Evolutionary conservation across 2,888 invertebrate genomes (phyloP), one percentile per base, ranked within the genome.

Genomic region (Erpobdella octoculata): DNA sequence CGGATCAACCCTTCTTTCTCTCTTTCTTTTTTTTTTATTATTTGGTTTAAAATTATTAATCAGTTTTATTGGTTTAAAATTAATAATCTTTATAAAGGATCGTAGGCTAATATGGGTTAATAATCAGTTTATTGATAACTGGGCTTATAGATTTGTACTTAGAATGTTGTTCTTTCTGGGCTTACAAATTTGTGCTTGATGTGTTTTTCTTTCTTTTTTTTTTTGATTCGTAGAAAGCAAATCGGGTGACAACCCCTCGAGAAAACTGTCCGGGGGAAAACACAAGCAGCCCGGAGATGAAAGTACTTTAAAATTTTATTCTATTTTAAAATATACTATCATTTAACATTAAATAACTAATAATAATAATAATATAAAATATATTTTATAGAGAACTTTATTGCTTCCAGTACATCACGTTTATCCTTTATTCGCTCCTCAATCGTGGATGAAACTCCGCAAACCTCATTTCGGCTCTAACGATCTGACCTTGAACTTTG

Each of bases 391-490:
- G 33, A 33, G 18, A 6, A 18, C 5, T 33, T 62, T 8, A 62
- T 62, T 41, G 18, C 46, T 28, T 18, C 48, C 69, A 69, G 69
- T 58, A 5, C 58, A 48, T 5, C 69, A 69, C 58, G 58, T 58
- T 21, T 69, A 69, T 48, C 69, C 69, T n/a, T 69, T 36, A 25
- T 69, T 69, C 58, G 48, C 53, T 6, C 15, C 31, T 18, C 46
- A 48, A n/a, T 69, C 69, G 15, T 69, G 69, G 69, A 69, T 69
- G 58, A 69, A 69, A 36, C 28, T 69, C 36, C 33, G 58, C 28
- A 69, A 69, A 36, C 48, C 53, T 5, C 69, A 69, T 12, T 58
- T 69, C 25, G 69, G 69, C 15, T 33, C 36, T 5, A 69, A 36
- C 48, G 69, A 69, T 21, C 4, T 69, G 28, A 58, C 53, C 36